A percentile compares a stretch with the other conserved stretches of the same genome.
phyloP scores from a whole-genome alignment of 2,113 vertebrate genomes.

The Ia io region DNA sequence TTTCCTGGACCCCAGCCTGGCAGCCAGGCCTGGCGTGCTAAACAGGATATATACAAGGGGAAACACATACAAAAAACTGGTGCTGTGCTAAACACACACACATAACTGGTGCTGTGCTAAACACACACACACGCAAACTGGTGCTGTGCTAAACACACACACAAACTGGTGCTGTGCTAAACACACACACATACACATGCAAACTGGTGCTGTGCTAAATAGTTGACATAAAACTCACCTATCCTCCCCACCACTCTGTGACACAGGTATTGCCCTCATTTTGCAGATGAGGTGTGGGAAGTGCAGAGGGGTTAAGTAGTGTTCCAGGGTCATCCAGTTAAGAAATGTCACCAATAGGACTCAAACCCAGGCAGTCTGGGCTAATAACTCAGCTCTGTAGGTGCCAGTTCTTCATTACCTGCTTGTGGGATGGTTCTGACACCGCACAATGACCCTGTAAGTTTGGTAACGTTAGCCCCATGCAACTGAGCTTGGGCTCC shows the following conservation, averaged over 20 bases:
- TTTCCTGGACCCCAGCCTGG: background rate
- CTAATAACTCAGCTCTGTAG: background rate
- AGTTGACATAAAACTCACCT: rapidly evolving
- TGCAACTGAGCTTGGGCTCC: background rate
- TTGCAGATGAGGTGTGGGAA: background rate
- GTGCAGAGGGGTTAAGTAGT: background rate
- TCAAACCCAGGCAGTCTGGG: background rate
- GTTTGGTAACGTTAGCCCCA: background rate
- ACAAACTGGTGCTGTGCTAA: too few species aligned
- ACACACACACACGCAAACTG: too few species aligned
- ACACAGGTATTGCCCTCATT: background rate
- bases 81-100: too few species aligned
- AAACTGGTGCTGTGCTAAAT: background rate
- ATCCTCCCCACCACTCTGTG: too few species aligned
- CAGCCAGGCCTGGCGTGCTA: too few species aligned
- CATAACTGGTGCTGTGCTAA: too few species aligned
- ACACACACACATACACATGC: too few species aligned
- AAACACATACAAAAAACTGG: too few species aligned
- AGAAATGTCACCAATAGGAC: background rate
- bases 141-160: too few species aligned
- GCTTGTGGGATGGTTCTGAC: background rate
- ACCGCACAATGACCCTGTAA: rapidly evolving
- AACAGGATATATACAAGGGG: too few species aligned
- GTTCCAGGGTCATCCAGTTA: background rate
- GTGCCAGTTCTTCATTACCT: background rate